Conservation (phyloP, 2,888 invertebrate species). For the Sphaerophoria rueppellii region DNA sequence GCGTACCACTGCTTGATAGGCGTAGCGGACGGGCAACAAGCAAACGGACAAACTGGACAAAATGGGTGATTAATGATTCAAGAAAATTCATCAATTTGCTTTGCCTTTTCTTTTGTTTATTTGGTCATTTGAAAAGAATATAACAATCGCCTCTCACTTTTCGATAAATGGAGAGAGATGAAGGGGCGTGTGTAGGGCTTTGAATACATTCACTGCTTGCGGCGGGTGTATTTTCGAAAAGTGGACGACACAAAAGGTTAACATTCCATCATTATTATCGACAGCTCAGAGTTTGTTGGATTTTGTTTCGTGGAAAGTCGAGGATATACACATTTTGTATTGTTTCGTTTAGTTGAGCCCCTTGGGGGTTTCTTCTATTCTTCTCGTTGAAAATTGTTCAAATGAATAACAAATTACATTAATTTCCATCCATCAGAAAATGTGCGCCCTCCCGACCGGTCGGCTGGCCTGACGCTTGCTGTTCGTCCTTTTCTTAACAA, state of each 20-base stretch:
- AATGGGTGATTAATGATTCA: constrained; percentile 70
- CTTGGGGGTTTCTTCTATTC: background rate
- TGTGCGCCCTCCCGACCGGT: background rate
- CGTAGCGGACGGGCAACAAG: constrained; percentile 38
- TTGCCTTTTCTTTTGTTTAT: constrained; percentile 38
- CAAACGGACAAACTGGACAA: constrained; percentile 14
- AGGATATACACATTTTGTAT: background rate
- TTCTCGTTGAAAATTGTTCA: background rate
- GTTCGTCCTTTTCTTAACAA: no score
- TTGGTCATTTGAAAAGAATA: constrained; percentile 47
- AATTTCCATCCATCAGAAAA: constrained; percentile 44
- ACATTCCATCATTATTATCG: constrained; percentile 44
- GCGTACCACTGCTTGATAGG: constrained; percentile 25
- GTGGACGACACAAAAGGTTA: constrained; percentile 42
- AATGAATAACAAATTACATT: constrained; percentile 57
- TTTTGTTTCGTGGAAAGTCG: no score
- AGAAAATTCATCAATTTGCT: constrained; percentile 61
- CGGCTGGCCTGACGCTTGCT: constrained; percentile 19
- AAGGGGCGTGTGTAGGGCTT: background rate
- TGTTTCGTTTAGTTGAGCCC: background rate
- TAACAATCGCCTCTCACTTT: constrained; percentile 7
- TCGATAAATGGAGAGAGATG: background rate
- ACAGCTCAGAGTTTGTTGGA: background rate
- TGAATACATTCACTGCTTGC: background rate
- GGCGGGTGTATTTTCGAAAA: background rate